Evolutionary conservation across 64 coral and sea anemone species (phyloP), one percentile per base, ranked within the genome.

Genomic region (Platygyra sinensis): DNA sequence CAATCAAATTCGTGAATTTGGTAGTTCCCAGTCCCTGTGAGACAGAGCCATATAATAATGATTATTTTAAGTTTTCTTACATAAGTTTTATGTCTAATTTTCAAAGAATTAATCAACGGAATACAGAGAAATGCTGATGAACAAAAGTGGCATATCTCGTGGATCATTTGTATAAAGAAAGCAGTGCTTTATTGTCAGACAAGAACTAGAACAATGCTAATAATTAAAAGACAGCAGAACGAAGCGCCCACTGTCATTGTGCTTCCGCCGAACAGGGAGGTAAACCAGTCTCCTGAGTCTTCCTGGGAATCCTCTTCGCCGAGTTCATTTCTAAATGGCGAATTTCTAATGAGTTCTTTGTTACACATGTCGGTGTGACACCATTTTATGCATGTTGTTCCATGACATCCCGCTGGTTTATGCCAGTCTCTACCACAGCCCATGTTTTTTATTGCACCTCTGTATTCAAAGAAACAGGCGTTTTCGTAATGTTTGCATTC

Each of bases 371-470:
- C 22, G 13, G 61, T 69, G 5, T 67, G 57, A 83, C 80, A 83
- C 80, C 80, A 83, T 13, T 83, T 83, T 9, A 83, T 69, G 61
- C 80, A 83, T 67, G 22, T 64, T 16, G 5, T 83, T 10, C 30
- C 32, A 64, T 83, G 61, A 64, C 80, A 83, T 0, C 80, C 81
- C 38, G 63, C 39, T 51, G 81, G 81, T 42, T 64, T 64, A 28
- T 24, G 18, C 81, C 81, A 85, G 62, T 85, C 81, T 20, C 81
- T 63, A 39, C 81, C 81, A 17, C 81, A 85, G 39, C 81, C 81
- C 81, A 69, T 85, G 65, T 85, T 85, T 62, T 85, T 85, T 24
- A 85, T 71, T 85, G 38, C 69, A 50, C 81, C 81, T 0, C 33
- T 10, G 42, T 85, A 85, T 28, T 69, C 62, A 27, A 85, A 85